Percentiles rank a stretch among this genome's conserved stretches.
Conservation (phyloP, 2,797 vertebrate species). For the Dicrostonyx torquatus region DNA sequence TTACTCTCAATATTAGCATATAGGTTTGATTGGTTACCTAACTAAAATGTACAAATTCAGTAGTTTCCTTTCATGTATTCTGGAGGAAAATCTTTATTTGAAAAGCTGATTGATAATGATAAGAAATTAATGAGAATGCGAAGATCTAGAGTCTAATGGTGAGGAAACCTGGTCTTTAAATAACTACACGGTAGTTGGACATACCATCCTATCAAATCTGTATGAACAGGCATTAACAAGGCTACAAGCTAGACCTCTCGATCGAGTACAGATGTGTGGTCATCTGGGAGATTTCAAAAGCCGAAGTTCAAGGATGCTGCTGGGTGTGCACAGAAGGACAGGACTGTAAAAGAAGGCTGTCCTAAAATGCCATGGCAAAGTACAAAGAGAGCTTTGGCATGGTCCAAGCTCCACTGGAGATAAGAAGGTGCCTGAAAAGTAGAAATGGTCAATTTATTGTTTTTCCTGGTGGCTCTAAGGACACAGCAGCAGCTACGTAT, state of each 20-base stretch:
- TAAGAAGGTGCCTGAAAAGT: neutral
- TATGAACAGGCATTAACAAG: neutral
- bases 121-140: conserved; percentile 1
- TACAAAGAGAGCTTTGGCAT: neutral
- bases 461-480: neutral
- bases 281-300: neutral
- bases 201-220: neutral
- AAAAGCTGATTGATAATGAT: neutral
- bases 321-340: neutral
- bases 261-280: neutral
- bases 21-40: conserved; percentile 17
- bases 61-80: neutral
- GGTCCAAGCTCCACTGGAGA: neutral
- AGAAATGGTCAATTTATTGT: neutral
- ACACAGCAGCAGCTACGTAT: neutral
- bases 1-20: conserved; percentile 52
- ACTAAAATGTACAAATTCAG: conserved; percentile 44
- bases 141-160: neutral
- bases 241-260: neutral
- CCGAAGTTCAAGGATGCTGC: neutral
- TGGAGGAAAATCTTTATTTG: conserved; percentile 10
- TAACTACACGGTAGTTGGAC: neutral
- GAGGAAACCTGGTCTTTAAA: conserved; percentile 36
- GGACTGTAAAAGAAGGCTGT: neutral
- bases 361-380: conserved; percentile 19